Base-by-base conservation (phyloP, 2,113 vertebrate genomes). In the Uropsilus gracilis region DNA sequence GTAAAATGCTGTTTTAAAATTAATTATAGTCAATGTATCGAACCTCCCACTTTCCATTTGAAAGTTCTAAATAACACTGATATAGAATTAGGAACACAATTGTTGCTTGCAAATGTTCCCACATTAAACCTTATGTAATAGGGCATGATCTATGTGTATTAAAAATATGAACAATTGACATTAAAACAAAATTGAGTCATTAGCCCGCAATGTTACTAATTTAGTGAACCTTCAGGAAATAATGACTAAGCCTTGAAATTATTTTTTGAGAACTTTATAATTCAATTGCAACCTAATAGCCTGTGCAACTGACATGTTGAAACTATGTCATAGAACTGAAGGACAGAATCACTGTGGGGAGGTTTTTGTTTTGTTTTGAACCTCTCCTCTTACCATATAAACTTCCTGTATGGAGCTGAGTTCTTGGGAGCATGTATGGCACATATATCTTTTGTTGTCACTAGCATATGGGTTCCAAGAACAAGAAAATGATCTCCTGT, bases 1-100 rank as follows among this genome's bases (percentile, higher is more conserved):
- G 75, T 73, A 94, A 89, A 94, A 81, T 84, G 66, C 30, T 76
- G 30, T 55, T 94, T 84, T 86, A 89, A 96, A 90, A 90, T 93
- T 96, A 96, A 97, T 91, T 94, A 93, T 57, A 87, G 90, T 95
- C 94, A 93, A 78, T 50, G 86, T 13, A 89, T 1, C 10, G 86
- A 86, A 57, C 76, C 76, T 93, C 93, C 89, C 42, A 95, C 69
- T 90, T 94, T 59, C 50, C 59, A 76, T 94, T 96, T 85, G 73
- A 72, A 96, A 93, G 64, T 22, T 57, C 53, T 81, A 78, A 96
- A 84, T 63, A 94, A 87, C 42, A 84, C 59, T 8, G 55, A 42
- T 22, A 61, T 11, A 92, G 81, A 93, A 80, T 91, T 55, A 93
- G 89, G 91, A 81, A 9, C 57, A 80, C 69, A 89, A 61, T 61